A percentile compares a stretch with the other conserved stretches of the same genome.
Conservation (phyloP, 1,140 invertebrate species). For the Chrysoperla carnea region DNA sequence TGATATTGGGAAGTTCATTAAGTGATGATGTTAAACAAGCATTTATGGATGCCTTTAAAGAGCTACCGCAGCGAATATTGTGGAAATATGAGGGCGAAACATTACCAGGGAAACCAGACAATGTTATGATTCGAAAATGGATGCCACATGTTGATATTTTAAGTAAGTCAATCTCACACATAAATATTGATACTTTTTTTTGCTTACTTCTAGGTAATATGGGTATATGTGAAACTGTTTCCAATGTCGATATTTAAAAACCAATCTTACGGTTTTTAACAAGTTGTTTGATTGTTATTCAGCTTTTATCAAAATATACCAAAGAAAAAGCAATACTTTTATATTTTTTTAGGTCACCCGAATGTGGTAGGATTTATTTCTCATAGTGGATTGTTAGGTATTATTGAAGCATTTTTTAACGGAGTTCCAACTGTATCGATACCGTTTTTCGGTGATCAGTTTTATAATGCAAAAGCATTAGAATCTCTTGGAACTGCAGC, state of each 20-base stretch:
- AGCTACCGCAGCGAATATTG: conserved; percentile 30
- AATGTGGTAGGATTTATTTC: conserved; percentile 38
- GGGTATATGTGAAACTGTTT: too few species aligned
- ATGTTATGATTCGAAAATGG: conserved; percentile 45
- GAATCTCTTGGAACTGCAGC: too few species aligned
- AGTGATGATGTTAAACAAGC: conserved; percentile 23
- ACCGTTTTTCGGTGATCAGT: conserved; percentile 43
- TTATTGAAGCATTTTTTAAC: conserved; percentile 43
- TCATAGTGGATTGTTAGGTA: conserved; percentile 45
- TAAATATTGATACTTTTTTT: too few species aligned
- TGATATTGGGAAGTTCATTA: conserved; percentile 32
- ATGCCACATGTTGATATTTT: conserved; percentile 38
- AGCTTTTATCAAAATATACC: too few species aligned
- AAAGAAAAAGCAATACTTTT: too few species aligned
- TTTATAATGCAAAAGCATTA: not conserved
- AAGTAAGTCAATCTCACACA: too few species aligned
- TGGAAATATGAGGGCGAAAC: conserved; percentile 35
- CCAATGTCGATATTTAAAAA: too few species aligned
- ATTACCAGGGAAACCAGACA: conserved; percentile 32
- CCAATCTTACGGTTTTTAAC: too few species aligned
- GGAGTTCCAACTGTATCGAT: conserved; percentile 44
- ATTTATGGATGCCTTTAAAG: conserved; percentile 28
- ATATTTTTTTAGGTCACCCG: conserved; percentile 17
- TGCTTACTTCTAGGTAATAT: too few species aligned
- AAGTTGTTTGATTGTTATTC: too few species aligned